Percentiles rank a stretch among this genome's conserved stretches.
These are phyloP conservation scores for Drosophila bipectinata DNA, from an alignment of 1,140 invertebrate genomes.

Conservation along the genomic window DNA sequence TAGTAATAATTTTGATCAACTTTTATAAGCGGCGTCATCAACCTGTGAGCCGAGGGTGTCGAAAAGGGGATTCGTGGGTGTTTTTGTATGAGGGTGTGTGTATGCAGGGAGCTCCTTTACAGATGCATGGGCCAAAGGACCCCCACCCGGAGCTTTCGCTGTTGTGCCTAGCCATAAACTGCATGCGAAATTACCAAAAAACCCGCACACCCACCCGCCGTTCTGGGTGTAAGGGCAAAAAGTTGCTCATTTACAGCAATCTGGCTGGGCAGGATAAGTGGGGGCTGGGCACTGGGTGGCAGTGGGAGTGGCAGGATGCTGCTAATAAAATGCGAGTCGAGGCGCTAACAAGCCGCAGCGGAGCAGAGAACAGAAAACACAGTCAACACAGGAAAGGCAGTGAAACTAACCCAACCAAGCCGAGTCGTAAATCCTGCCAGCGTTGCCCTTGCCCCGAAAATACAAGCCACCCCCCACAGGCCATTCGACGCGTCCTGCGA, in stretches of 20 bases:
- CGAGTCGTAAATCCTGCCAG: slow-evolving; percentile 67
- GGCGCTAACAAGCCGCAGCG: slow-evolving; percentile 66
- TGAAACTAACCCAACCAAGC: slow-evolving; percentile 53
- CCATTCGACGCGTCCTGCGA: background rate
- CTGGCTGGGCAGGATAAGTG: slow-evolving; percentile 31
- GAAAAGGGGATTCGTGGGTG: background rate
- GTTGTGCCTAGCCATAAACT: slow-evolving; percentile 72
- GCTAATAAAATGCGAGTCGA: slow-evolving; percentile 71
- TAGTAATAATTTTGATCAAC: slow-evolving; percentile 80
- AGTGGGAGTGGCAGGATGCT: slow-evolving; percentile 28
- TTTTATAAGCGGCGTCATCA: slow-evolving; percentile 68
- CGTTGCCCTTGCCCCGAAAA: slow-evolving; percentile 30
- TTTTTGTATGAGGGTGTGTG: slow-evolving; percentile 5
- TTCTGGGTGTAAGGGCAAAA: slow-evolving; percentile 49
- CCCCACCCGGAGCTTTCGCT: slow-evolving; percentile 34
- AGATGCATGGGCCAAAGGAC: slow-evolving; percentile 47
- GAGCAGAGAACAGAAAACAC: slow-evolving; percentile 3
- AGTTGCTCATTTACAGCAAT: slow-evolving; percentile 68
- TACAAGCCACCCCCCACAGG: slow-evolving; percentile 10
- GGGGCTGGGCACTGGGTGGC: background rate
- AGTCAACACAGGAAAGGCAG: slow-evolving; percentile 12
- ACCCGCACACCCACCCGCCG: slow-evolving; percentile 28
- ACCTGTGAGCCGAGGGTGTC: slow-evolving; percentile 21
- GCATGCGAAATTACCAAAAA: slow-evolving; percentile 77
- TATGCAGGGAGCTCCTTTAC: slow-evolving; percentile 48